phyloP scores from a whole-genome alignment of 2,888 invertebrate species.

The Seira musarum region DNA sequence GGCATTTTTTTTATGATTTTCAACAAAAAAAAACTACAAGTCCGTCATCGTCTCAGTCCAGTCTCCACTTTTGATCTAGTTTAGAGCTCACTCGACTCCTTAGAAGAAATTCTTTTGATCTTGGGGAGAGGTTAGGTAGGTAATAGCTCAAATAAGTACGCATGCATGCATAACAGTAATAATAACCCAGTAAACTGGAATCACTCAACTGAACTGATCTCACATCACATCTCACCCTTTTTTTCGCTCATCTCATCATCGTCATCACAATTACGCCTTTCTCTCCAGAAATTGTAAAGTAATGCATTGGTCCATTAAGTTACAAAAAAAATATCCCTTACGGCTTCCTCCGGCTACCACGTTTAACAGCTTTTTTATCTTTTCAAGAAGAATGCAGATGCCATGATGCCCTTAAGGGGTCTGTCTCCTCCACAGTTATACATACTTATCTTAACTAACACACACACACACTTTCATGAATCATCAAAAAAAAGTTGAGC shows the following conservation, averaged over 20 bases:
- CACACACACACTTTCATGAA: slow-evolving; percentile 31
- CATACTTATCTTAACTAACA: too few species aligned
- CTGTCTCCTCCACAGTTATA: too few species aligned
- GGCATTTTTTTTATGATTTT: slow-evolving; percentile 53
- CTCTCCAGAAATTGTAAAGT: slow-evolving; percentile 44
- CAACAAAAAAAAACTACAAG: slow-evolving; percentile 32
- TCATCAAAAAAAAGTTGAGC: slow-evolving; percentile 40
- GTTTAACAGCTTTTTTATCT: slow-evolving; percentile 48
- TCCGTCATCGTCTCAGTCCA: too few species aligned
- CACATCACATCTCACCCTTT: slow-evolving; percentile 37
- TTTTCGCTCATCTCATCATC: slow-evolving; percentile 9
- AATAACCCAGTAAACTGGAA: too few species aligned
- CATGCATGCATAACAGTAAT: too few species aligned
- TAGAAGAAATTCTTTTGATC: too few species aligned
- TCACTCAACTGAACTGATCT: slow-evolving; percentile 31
- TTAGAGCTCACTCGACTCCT: too few species aligned
- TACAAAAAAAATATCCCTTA: slow-evolving; percentile 35
- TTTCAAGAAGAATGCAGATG: slow-evolving; percentile 29
- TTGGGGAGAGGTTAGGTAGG: too few species aligned
- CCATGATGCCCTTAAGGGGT: slow-evolving; percentile 35
- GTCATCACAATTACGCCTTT: slow-evolving; percentile 52
- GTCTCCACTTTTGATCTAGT: too few species aligned
- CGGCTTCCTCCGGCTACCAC: slow-evolving; percentile 46
- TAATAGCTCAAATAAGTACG: too few species aligned
- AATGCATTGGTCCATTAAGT: slow-evolving; percentile 56